Percentiles rank a stretch among this genome's conserved stretches.
phyloP scores from a whole-genome alignment of 2,797 vertebrate species.

The Todus mexicanus region DNA sequence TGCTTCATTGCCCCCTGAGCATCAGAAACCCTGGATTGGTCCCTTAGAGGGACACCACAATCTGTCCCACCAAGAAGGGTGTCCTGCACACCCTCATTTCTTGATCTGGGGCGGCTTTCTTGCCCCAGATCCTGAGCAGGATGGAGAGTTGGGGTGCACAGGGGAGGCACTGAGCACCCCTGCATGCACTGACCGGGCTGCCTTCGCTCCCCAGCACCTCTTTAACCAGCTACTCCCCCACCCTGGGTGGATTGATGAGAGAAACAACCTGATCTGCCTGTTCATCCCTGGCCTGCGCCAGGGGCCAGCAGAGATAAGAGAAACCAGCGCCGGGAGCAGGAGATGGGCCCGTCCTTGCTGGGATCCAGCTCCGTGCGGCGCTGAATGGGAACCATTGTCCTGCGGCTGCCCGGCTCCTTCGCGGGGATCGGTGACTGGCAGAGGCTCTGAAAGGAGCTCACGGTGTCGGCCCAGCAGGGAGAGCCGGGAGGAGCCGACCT shows the following conservation, averaged over 20 bases:
- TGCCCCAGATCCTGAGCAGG: not conserved
- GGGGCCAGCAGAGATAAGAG: not conserved
- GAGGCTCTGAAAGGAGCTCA: not conserved
- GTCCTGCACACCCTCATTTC: rapidly evolving
- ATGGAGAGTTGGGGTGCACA: not conserved
- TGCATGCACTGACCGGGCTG: rapidly evolving
- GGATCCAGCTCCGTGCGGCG: not conserved
- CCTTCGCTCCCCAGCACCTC: not conserved
- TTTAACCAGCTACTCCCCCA: rapidly evolving
- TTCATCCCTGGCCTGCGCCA: not conserved
- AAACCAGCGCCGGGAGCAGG: not conserved
- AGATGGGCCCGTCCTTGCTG: not conserved
- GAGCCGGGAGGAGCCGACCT: not conserved
- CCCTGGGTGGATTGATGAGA: not conserved
- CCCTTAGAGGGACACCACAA: no score
- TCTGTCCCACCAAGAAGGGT: not conserved
- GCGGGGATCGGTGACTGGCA: not conserved
- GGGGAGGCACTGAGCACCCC: not conserved
- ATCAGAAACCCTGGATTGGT: not conserved
- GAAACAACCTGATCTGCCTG: not conserved
- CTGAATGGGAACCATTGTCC: slow-evolving; percentile 39
- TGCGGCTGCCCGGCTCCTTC: not conserved
- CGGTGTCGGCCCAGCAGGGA: rapidly evolving
- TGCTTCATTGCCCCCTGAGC: rapidly evolving
- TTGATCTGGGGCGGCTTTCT: no score